Evolutionary conservation across 2,888 invertebrate species (phyloP), one percentile per base, ranked within the genome.

Genomic region (Ctenicera cuprea): DNA sequence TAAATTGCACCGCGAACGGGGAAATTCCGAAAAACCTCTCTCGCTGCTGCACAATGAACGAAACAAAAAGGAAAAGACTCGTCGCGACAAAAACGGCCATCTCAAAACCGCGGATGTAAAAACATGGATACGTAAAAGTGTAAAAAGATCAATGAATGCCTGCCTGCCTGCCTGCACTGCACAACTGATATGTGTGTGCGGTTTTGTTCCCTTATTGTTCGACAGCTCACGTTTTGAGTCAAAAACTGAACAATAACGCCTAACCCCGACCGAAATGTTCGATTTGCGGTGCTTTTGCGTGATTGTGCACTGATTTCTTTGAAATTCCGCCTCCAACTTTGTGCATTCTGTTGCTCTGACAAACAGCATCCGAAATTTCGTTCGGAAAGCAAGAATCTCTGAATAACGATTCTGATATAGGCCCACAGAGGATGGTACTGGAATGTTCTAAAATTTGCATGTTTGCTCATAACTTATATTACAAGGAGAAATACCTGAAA

Each of bases 191-290:
- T 66, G 41, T 64, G 48, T 63, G 37, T 61, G 61, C 48, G 54
- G 30, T 43, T 64, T 65, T 43, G 41, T 43, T n/a, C 12, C 7
- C 43, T 45, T 50, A 52, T 59, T 59, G 57, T 67, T 54, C 57
- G 67, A 57, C 67, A 57, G 43, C 54, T 67, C 67, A 57, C 67
- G 67, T 67, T 67, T 65, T 57, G 38, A 57, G 67, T 57, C 41
- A 65, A 50, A 61, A 41, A 61, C 54, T 61, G 61, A 50, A 65
- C 50, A 65, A 65, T 50, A 65, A 65, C 65, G 65, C 43, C 50
- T 37, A 50, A 48, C 48, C 50, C 16, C 61, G 20, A 26, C 61
- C 61, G 41, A 61, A 61, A 61, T 61, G 61, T 41, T 38, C 41
- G 61, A 61, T 61, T 61, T 41, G 20, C n/a, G 61, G 38, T n/a